A percentile compares a stretch with the other conserved stretches of the same genome.
These are phyloP conservation scores for Achatina immaculata DNA, from an alignment of 1,140 invertebrate species.

Conservation along the genomic window DNA sequence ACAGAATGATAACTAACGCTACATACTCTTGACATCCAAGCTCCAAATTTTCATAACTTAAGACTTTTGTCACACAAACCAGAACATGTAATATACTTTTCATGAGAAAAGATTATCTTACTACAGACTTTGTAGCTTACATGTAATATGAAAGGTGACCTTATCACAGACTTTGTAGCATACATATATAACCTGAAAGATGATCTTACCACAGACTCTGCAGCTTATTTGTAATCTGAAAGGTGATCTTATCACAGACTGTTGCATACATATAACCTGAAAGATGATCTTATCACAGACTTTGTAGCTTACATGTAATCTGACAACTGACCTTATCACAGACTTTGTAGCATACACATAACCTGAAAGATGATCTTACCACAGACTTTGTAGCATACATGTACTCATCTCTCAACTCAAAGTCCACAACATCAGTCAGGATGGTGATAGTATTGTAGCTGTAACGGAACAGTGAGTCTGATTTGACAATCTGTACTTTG, in stretches of 20 bases:
- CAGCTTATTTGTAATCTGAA: constrained; percentile 90
- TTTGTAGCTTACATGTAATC: too few species aligned
- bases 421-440: constrained; percentile 82
- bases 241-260: too few species aligned
- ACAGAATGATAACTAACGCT: too few species aligned
- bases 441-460: constrained; percentile 72
- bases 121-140: constrained; percentile 86
- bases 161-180: constrained; percentile 76
- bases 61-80: too few species aligned
- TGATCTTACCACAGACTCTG: constrained; percentile 70
- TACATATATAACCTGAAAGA: constrained; percentile 90
- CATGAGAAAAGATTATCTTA: too few species aligned
- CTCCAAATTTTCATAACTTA: too few species aligned
- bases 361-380: constrained; percentile 53
- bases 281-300: too few species aligned
- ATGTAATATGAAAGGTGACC: constrained; percentile 77
- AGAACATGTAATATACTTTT: too few species aligned
- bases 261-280: too few species aligned
- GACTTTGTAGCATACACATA: constrained; percentile 87
- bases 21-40: too few species aligned
- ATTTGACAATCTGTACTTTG: constrained; percentile 75
- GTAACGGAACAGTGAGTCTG: constrained; percentile 68
- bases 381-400: constrained; percentile 82
- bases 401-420: constrained; percentile 85
- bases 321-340: constrained; percentile 53